Conservation (phyloP, 2,797 vertebrate genomes). For the Arremon aurantiirostris region DNA sequence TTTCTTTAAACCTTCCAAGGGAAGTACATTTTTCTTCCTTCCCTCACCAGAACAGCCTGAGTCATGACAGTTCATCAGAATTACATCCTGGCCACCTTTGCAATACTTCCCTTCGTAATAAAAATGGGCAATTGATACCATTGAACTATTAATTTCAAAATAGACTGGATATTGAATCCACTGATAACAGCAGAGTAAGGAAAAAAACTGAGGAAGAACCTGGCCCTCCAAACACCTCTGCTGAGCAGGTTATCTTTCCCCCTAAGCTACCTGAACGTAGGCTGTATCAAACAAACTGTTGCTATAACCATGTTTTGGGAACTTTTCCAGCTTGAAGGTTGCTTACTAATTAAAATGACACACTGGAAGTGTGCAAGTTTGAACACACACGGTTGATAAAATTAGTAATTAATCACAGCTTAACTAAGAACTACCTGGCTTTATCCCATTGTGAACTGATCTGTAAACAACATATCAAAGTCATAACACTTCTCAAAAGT, state of each 20-base stretch:
- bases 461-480: background rate
- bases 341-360: background rate
- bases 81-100: background rate
- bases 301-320: background rate
- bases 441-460: background rate
- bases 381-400: background rate
- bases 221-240: background rate
- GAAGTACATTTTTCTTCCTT: background rate
- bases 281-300: background rate
- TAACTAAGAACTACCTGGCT: background rate
- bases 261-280: background rate
- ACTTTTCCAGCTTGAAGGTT: background rate
- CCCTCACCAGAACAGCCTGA: background rate
- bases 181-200: background rate
- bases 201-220: background rate
- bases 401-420: background rate
- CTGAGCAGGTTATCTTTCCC: background rate
- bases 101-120: background rate
- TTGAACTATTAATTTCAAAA: background rate
- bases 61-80: background rate
- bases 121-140: background rate
- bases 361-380: background rate
- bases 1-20: background rate
- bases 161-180: background rate
- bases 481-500: background rate